These are phyloP conservation scores for Tuberolachnus salignus DNA, from an alignment of 2,888 invertebrate species.

Conservation along the genomic window DNA sequence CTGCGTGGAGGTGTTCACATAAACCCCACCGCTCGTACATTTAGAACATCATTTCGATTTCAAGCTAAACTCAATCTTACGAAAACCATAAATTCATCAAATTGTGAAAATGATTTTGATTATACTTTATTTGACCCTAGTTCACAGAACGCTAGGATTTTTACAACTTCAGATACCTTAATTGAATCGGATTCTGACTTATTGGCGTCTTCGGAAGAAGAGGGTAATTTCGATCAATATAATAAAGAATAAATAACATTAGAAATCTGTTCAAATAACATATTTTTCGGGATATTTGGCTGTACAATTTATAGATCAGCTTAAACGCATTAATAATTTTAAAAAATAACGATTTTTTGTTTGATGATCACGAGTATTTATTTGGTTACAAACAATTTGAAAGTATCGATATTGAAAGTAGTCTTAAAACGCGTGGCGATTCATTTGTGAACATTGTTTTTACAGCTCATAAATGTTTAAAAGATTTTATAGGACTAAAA, in stretches of 20 bases:
- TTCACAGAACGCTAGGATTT: not conserved
- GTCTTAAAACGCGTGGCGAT: not conserved
- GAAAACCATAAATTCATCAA: conserved; percentile 15
- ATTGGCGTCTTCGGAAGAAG: not conserved
- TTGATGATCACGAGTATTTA: conserved; percentile 18
- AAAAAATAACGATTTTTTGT: not conserved
- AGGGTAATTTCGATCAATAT: not conserved
- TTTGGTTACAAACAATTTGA: conserved; percentile 19
- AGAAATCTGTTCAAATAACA: not conserved
- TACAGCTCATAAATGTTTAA: not conserved
- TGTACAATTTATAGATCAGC: not conserved
- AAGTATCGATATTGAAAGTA: not conserved
- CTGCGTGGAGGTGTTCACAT: not conserved
- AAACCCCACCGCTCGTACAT: conserved; percentile 15
- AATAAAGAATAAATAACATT: conserved; percentile 1
- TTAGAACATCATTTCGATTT: conserved; percentile 16
- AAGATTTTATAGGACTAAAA: not conserved
- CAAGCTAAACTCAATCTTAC: conserved; percentile 18
- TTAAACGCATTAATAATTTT: conserved; percentile 4
- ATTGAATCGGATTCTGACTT: too few relatives aligned
- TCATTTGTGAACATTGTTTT: not conserved
- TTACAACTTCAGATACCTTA: not conserved
- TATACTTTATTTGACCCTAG: too few relatives aligned
- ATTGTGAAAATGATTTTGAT: conserved; percentile 13
- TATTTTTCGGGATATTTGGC: conserved; percentile 17